A percentile compares a stretch with the other conserved stretches of the same genome.
Evolutionary conservation across 2,113 vertebrate genomes (phyloP).

Genomic region (Corvus moneduloides): DNA sequence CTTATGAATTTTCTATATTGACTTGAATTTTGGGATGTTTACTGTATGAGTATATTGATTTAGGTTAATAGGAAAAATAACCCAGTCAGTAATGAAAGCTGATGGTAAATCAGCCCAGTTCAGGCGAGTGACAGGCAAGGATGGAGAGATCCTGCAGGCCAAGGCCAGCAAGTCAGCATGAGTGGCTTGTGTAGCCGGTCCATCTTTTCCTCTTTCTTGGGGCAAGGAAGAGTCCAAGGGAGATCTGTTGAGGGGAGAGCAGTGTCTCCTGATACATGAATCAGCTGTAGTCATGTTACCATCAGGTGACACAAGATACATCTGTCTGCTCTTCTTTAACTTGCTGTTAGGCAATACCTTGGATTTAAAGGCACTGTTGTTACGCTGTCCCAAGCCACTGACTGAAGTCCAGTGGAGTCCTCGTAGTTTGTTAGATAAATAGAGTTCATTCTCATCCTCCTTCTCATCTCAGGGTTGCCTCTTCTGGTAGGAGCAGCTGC

Average conservation of each 20-base stretch:
- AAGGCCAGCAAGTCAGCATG: neutral
- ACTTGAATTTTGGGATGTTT: conserved; percentile 43
- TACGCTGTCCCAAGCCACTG: neutral
- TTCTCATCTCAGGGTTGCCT: neutral
- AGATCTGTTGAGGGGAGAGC: neutral
- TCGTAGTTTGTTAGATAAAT: neutral
- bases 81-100: neutral
- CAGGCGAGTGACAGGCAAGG: fast-evolving
- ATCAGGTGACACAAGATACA: neutral
- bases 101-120: neutral
- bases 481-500: neutral
- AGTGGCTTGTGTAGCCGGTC: neutral
- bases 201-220: neutral
- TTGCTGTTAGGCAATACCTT: neutral
- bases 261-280: neutral
- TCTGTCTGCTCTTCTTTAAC: neutral
- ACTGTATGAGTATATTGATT: conserved; percentile 48
- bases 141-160: neutral
- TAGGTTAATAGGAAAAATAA: conserved; percentile 51
- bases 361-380: neutral
- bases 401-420: neutral
- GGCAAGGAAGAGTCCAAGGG: neutral
- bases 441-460: neutral
- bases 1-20: conserved; percentile 39
- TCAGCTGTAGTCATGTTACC: neutral